Evolutionary conservation across 2,113 vertebrate species (phyloP).

Genomic region (Periophthalmodon schlosseri): DNA sequence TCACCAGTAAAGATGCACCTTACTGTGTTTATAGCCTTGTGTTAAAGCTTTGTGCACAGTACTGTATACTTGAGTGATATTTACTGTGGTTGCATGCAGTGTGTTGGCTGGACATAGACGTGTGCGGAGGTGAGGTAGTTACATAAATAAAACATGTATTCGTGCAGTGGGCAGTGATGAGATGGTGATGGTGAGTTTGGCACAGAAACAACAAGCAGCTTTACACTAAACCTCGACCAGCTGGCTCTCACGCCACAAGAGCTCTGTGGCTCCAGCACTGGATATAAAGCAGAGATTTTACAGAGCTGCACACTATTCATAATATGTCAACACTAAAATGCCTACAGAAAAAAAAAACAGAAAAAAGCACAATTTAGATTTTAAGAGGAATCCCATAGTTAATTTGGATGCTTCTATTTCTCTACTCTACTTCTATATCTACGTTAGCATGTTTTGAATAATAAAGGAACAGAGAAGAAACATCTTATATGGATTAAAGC

Average conservation of each 20-base stretch:
- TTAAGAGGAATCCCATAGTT: not conserved
- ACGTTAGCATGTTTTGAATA: too few relatives aligned
- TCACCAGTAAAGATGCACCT: not conserved
- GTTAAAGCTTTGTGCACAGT: not conserved
- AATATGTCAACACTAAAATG: not conserved
- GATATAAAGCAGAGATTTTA: slow-evolving; percentile 34
- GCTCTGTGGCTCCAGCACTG: slow-evolving; percentile 28
- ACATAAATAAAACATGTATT: slow-evolving; percentile 41
- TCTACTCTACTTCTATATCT: too few relatives aligned
- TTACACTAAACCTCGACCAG: slow-evolving; percentile 59
- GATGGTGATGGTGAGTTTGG: slow-evolving; percentile 42
- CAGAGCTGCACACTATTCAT: not conserved
- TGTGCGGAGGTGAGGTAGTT: slow-evolving; percentile 47
- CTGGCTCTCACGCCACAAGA: slow-evolving; percentile 51
- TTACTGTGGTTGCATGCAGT: slow-evolving; percentile 31
- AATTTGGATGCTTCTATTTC: not conserved
- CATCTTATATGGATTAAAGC: too few relatives aligned
- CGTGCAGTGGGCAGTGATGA: slow-evolving; percentile 18
- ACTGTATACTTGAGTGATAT: not conserved
- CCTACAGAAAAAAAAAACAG: not conserved
- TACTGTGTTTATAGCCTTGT: not conserved
- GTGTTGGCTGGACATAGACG: slow-evolving; percentile 40
- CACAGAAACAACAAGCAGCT: slow-evolving; percentile 35
- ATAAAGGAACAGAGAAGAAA: too few relatives aligned
- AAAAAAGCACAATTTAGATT: too few relatives aligned